Evolutionary conservation across 2,113 vertebrate species (phyloP), one percentile per base, ranked within the genome.

Genomic region (Hepsetus odoe): DNA sequence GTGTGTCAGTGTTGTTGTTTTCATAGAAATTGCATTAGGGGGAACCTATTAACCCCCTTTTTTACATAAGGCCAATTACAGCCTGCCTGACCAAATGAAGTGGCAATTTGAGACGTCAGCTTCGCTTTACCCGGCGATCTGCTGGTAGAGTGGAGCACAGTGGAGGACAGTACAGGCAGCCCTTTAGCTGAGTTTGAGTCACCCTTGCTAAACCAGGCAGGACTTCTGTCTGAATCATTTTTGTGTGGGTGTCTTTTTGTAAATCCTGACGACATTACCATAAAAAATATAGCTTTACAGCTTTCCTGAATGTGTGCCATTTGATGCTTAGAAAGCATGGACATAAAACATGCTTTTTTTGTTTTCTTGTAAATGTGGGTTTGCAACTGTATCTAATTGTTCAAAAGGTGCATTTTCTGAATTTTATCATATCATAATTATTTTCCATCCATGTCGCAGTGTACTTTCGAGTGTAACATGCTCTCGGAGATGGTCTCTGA

Each of bases 241-340:
- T 73, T 61, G 40, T 82, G 81, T 82, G 72, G 72, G 82, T 81
- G 73, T 77, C 70, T 73, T 83, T 78, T 68, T 22, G 33, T 30
- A n/a, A n/a, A n/a, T 80, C 82, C 55, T 74, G 84, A 85, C 84
- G 76, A 86, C 75, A 84, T 81, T 70, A 42, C 74, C 76, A 81
- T 73, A 87, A 88, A 85, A 88, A 88, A 87, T 74, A 20, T 89
- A 87, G 87, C 88, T 89, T 86, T 75, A 78, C 62, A 75, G 76
- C 80, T 76, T 65, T 89, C 85, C 85, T 65, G 78, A 81, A 88
- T 51, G 77, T 90, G 88, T 86, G 83, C 90, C 90, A 92, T 77
- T 80, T 77, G 77, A 76, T 77, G 83, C 82, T 72, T 38, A 65
- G 80, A 78, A 67, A 38, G 40, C 46, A 72, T 86, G 85, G 84